Conservation (phyloP, 2,113 vertebrate species). For the Tachysurus fulvidraco region DNA sequence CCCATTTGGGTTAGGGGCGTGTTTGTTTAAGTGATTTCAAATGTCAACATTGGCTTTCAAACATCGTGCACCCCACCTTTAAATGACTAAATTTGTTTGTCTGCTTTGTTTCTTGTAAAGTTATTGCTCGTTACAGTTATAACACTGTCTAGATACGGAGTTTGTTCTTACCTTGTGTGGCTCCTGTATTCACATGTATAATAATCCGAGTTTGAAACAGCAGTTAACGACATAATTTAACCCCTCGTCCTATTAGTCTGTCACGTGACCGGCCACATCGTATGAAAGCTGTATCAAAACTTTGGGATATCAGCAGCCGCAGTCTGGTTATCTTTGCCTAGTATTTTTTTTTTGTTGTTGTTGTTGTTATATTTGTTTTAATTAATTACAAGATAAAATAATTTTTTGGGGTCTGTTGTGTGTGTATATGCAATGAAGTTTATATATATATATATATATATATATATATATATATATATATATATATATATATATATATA, state of each 20-base stretch:
- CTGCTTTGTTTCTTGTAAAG: not conserved
- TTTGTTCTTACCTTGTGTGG: not conserved
- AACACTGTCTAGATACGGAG: not conserved
- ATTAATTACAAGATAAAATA: not conserved
- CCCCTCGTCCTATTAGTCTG: not conserved
- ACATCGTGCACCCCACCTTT: too few relatives aligned
- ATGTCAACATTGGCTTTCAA: too few relatives aligned
- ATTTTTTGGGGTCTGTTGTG: not conserved
- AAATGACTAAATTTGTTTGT: not conserved
- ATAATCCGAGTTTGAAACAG: not conserved
- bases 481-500: too few relatives aligned
- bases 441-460: not conserved
- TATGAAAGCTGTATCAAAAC: too few relatives aligned
- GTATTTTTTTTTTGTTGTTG: too few relatives aligned
- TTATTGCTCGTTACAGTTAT: not conserved
- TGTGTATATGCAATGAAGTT: not conserved
- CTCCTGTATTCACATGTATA: not conserved
- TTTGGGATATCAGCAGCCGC: not conserved
- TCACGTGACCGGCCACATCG: not conserved
- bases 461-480: too few relatives aligned
- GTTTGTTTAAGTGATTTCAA: too few relatives aligned
- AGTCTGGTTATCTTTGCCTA: not conserved
- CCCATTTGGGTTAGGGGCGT: too few relatives aligned
- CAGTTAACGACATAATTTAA: not conserved
- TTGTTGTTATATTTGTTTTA: too few relatives aligned